Evolutionary conservation across 2,888 invertebrate genomes (phyloP), one percentile per base, ranked within the genome.

Genomic region (Drosophila multiciliata): DNA sequence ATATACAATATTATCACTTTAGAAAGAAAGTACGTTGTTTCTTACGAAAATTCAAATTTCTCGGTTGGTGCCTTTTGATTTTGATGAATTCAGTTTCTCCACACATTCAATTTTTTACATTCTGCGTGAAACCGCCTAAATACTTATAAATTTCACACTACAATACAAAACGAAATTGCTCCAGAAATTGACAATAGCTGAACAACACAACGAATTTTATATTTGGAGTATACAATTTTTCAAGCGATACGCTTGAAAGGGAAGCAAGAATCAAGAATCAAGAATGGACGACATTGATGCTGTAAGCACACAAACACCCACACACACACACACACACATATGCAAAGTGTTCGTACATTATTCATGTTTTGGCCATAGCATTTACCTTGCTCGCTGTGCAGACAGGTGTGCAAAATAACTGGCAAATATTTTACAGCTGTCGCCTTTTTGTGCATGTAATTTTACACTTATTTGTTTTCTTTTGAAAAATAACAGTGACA

Each of bases 381-480:
- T 54, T 53, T 50, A 54, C 54, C 59, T 63, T 58, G 45, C 55
- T 54, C 60, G 52, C 40, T 82, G 77, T 71, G 65, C 87, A 87
- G 88, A 85, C 85, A 89, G 89, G 89, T 89, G 89, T 89, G 88
- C 83, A 87, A 87, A 89, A 89, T 87, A 82, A 66, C 72, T 79
- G 89, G 74, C 70, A 79, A 79, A 89, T 84, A 79, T 81, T 87
- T 89, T 57, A 89, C 87, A 82, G 76, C 66, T 89, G 73, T 70
- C 79, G 64, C 74, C 52, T 58, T 54, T 74, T 78, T 69, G 40
- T 60, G 68, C 68, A 69, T 73, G 65, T 62, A 61, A 69, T 75
- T 79, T 63, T 58, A 36, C 58, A 72, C 68, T 58, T 75, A 66
- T 84, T 78, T 75, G 66, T 72, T 78, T 52, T 57, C 35, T 50